phyloP scores from a whole-genome alignment of 2,797 vertebrate species.

The Steatocranus sp. region DNA sequence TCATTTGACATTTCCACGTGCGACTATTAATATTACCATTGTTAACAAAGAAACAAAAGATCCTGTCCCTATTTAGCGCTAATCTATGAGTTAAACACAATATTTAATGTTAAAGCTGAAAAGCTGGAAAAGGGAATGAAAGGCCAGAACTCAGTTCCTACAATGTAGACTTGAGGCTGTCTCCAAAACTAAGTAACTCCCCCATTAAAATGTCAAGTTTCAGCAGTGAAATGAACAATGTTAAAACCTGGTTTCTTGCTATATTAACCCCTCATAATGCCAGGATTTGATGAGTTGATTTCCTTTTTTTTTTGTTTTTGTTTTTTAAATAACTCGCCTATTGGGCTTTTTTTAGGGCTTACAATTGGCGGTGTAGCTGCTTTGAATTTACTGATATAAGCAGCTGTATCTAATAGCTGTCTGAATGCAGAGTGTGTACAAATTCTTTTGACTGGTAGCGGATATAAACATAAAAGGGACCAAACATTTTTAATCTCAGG shows the following conservation, averaged over 20 bases:
- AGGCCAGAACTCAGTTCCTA: background rate
- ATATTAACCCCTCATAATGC: background rate
- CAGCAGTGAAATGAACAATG: background rate
- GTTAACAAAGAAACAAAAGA: background rate
- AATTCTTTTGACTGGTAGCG: background rate
- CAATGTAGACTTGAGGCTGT: background rate
- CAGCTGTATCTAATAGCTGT: background rate
- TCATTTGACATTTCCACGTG: background rate
- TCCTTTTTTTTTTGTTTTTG: background rate
- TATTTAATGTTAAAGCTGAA: background rate
- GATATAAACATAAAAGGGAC: background rate
- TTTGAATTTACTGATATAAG: background rate
- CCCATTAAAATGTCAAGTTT: background rate
- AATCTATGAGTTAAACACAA: background rate
- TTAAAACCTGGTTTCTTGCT: background rate
- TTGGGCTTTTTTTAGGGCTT: background rate
- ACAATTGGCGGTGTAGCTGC: background rate
- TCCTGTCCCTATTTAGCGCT: background rate
- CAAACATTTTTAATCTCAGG: background rate
- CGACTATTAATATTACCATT: background rate
- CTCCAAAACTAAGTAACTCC: background rate
- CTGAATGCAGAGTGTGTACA: background rate
- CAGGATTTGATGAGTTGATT: background rate
- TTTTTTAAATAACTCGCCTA: rapidly evolving
- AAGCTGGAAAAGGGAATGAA: background rate